Evolutionary conservation across 2,888 invertebrate species (phyloP).

Genomic region (Microctonus aethiopoides): DNA sequence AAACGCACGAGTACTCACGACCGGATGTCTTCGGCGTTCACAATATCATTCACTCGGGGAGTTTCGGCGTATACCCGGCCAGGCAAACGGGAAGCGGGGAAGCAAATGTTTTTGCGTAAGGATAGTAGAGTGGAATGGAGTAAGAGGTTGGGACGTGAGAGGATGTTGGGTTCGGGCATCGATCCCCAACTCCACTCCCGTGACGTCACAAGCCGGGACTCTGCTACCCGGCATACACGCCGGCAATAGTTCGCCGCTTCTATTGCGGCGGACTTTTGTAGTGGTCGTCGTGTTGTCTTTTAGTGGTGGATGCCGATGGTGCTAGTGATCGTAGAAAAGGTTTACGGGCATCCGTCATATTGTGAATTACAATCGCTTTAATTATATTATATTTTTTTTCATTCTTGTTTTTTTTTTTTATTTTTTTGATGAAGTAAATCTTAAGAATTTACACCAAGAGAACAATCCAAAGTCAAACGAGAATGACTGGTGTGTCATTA

Average conservation of each 20-base stretch:
- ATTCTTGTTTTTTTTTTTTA: no score
- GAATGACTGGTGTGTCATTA: no score
- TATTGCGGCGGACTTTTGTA: slow-evolving; percentile 40
- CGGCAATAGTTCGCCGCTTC: slow-evolving; percentile 43
- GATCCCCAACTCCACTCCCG: slow-evolving; percentile 63
- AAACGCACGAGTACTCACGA: slow-evolving; percentile 1
- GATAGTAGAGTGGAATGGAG: slow-evolving; percentile 49
- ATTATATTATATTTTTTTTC: no score
- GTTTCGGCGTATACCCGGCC: slow-evolving; percentile 6
- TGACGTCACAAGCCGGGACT: slow-evolving; percentile 63
- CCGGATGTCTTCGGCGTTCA: slow-evolving; percentile 13
- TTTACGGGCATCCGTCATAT: slow-evolving; percentile 20
- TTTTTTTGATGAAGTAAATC: no score
- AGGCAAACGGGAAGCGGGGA: slow-evolving; percentile 5
- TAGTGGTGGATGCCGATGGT: slow-evolving; percentile 36
- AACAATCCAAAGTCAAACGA: no score
- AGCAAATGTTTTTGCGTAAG: slow-evolving; percentile 59
- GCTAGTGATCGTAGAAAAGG: slow-evolving; percentile 34
- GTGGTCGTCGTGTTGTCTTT: slow-evolving; percentile 41
- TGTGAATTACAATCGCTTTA: not conserved
- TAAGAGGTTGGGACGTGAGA: slow-evolving; percentile 42
- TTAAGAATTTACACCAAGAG: no score
- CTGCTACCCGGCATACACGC: slow-evolving; percentile 49
- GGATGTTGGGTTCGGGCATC: slow-evolving; percentile 57
- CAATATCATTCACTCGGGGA: slow-evolving; percentile 10